Conservation (phyloP, 2,113 vertebrate species). For the Tetrao urogallus region DNA sequence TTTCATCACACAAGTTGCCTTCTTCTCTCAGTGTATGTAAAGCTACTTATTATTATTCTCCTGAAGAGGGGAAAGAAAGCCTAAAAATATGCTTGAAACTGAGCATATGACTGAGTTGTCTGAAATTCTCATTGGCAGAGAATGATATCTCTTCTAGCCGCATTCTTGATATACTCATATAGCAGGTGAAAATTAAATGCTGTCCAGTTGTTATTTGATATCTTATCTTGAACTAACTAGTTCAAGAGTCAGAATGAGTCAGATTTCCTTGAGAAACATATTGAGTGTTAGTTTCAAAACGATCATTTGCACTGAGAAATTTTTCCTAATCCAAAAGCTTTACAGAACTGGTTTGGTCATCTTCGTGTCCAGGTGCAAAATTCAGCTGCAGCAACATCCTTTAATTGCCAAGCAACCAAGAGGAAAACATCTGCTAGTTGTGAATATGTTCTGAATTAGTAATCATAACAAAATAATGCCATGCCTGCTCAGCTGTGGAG, state of each 20-base stretch:
- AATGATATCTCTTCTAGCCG: not conserved
- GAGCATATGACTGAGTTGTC: not conserved
- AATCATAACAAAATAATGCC: constrained; percentile 61
- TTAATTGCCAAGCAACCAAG: constrained; percentile 67
- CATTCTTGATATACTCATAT: not conserved
- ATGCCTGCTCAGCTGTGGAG: constrained; percentile 17
- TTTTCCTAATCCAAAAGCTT: constrained; percentile 34
- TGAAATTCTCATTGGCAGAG: not conserved
- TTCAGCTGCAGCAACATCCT: constrained; percentile 53
- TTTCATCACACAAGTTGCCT: not conserved
- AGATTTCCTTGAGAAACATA: not conserved
- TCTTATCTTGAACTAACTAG: not conserved
- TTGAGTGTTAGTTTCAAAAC: constrained; percentile 13
- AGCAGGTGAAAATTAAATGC: not conserved
- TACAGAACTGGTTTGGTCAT: constrained; percentile 5
- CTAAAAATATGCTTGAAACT: not conserved
- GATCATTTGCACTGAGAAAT: not conserved
- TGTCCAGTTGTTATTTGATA: not conserved
- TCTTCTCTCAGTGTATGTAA: not conserved
- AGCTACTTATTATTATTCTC: not conserved
- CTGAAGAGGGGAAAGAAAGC: not conserved
- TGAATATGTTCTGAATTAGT: constrained; percentile 65
- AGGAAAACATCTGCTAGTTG: constrained; percentile 59
- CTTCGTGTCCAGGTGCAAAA: constrained; percentile 55
- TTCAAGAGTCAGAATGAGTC: not conserved